Evolutionary conservation across 2,797 vertebrate species (phyloP).

Genomic region (Lutjanus argentimaculatus): DNA sequence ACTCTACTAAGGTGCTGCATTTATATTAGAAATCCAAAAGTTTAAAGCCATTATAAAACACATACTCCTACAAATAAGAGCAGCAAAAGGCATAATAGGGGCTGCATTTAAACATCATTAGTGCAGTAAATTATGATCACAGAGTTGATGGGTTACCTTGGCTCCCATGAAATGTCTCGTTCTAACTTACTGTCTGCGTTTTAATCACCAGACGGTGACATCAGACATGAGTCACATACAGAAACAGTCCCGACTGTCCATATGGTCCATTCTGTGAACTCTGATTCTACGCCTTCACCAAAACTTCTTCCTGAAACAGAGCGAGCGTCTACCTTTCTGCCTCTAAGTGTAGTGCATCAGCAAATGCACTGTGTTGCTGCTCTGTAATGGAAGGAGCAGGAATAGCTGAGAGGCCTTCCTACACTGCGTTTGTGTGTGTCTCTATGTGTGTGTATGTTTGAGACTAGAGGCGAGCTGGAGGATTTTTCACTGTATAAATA

Average conservation of each 20-base stretch:
- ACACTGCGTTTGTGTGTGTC: not conserved
- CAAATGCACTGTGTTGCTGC: slow-evolving; percentile 46
- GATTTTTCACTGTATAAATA: slow-evolving; percentile 34
- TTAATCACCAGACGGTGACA: not conserved
- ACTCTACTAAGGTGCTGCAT: too few relatives aligned
- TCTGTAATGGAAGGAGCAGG: slow-evolving; percentile 65
- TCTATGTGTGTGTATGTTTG: not conserved
- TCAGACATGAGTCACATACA: not conserved
- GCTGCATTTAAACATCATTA: not conserved
- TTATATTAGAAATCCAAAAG: not conserved
- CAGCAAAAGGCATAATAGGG: not conserved
- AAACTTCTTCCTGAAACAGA: slow-evolving; percentile 2
- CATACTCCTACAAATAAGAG: not conserved
- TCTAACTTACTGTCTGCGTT: not conserved
- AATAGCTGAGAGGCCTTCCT: slow-evolving; percentile 50
- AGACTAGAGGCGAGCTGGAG: not conserved
- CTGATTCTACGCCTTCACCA: not conserved
- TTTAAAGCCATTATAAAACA: not conserved
- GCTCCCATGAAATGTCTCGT: not conserved
- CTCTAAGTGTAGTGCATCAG: slow-evolving; percentile 52
- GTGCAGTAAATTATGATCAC: too few relatives aligned
- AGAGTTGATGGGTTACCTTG: not conserved
- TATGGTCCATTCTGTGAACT: slow-evolving; percentile 2
- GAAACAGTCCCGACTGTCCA: not conserved
- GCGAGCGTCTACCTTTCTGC: slow-evolving; percentile 3